Evolutionary conservation across 37 sponge, comb jelly and placozoan species (phyloP), one percentile per base, ranked within the genome.

Genomic region (Axinella damicornis): DNA sequence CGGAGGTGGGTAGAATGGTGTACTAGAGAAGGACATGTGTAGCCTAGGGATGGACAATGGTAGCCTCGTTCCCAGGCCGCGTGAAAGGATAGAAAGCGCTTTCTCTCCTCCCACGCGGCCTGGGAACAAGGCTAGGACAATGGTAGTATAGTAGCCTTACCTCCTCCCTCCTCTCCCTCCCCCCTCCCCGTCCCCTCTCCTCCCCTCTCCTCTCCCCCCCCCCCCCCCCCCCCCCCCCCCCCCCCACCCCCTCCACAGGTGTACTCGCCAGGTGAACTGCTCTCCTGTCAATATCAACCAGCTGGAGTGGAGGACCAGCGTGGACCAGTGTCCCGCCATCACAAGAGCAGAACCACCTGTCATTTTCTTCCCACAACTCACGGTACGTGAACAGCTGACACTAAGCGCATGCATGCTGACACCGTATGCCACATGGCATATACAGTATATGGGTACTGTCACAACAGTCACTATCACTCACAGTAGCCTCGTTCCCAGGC

Each of bases 1-100:
- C 82, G 75, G 57, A 71, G 57, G 83, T 93, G 74, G 27, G 72
- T 17, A 11, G n/a, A n/a, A n/a, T n/a, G n/a, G n/a, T n/a, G n/a
- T n/a, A n/a, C n/a, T n/a, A n/a, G n/a, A n/a, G n/a, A n/a, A n/a
- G n/a, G n/a, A n/a, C n/a, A n/a, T n/a, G n/a, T n/a, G n/a, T n/a
- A n/a, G n/a, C n/a, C n/a, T n/a, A n/a, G n/a, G n/a, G n/a, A n/a
- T n/a, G n/a, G n/a, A n/a, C n/a, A n/a, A n/a, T n/a, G n/a, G n/a
- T n/a, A n/a, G n/a, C n/a, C n/a, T n/a, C n/a, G n/a, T n/a, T n/a
- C n/a, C n/a, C n/a, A n/a, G n/a, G n/a, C n/a, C n/a, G n/a, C n/a
- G n/a, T n/a, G n/a, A n/a, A n/a, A n/a, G n/a, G n/a, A n/a, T n/a
- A n/a, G n/a, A n/a, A n/a, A n/a, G n/a, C n/a, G n/a, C n/a, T n/a